These are phyloP conservation scores for Stramonita haemastoma DNA, from an alignment of 2,888 invertebrate genomes.

Conservation along the genomic window DNA sequence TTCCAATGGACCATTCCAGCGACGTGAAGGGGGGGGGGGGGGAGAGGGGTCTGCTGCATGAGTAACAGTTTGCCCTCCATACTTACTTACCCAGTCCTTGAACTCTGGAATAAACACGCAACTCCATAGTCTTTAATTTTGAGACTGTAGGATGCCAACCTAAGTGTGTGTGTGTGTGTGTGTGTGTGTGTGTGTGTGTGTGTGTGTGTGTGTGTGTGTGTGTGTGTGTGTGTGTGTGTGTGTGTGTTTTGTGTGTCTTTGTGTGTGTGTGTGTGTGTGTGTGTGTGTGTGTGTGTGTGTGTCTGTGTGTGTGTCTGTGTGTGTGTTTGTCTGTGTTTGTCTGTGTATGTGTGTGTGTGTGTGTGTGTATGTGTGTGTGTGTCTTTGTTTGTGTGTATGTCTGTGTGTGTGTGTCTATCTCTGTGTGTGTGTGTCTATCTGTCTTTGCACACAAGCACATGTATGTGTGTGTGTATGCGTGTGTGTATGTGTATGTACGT, in stretches of 20 bases:
- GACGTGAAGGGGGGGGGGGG: no score
- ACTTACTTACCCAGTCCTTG: no score
- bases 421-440: slow-evolving; percentile 1
- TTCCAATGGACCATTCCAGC: no score
- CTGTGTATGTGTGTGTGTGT: background rate
- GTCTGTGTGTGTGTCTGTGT: background rate
- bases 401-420: background rate
- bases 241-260: no score
- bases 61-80: no score
- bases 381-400: background rate
- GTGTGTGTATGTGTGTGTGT: background rate
- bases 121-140: no score
- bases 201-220: slow-evolving; percentile 10
- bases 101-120: no score
- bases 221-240: slow-evolving; percentile 10
- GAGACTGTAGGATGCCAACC: no score
- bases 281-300: background rate
- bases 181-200: background rate
- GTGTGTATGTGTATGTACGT: background rate
- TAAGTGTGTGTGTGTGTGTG: background rate
- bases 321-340: no score
- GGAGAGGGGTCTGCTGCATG: no score
- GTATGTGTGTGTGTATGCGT: background rate
- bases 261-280: slow-evolving; percentile 13
- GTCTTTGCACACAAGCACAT: background rate